Evolutionary conservation across 2,888 invertebrate species (phyloP).

Genomic region (Osedax frankpressi): DNA sequence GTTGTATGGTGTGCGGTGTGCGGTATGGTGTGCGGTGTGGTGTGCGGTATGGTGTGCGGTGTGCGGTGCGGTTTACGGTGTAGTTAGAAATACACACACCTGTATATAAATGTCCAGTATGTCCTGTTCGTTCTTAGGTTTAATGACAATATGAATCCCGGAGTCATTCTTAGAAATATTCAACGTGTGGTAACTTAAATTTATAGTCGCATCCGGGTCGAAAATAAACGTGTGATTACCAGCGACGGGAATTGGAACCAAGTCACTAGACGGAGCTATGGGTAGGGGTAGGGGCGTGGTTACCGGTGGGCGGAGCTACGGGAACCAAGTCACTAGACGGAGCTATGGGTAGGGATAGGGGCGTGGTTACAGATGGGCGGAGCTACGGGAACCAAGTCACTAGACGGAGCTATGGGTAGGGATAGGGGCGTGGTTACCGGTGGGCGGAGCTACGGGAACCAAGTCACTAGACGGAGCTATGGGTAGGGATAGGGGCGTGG

Average conservation of each 20-base stretch:
- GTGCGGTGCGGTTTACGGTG: not conserved
- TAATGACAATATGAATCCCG: slow-evolving; percentile 14
- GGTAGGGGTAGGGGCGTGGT: not conserved
- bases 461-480: not conserved
- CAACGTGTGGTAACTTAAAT: slow-evolving; percentile 26
- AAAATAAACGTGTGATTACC: slow-evolving; percentile 14
- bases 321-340: not conserved
- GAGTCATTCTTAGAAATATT: slow-evolving; percentile 34
- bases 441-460: not conserved
- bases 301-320: not conserved
- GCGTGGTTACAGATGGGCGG: not conserved
- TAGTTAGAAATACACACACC: not conserved
- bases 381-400: not conserved
- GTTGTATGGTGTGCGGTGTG: not conserved
- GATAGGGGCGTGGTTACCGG: not conserved
- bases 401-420: not conserved
- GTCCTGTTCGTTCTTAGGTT: slow-evolving; percentile 22
- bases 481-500: not conserved
- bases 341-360: not conserved
- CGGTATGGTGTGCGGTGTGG: not conserved
- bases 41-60: not conserved
- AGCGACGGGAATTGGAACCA: slow-evolving; percentile 2
- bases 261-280: not conserved
- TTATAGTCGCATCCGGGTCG: slow-evolving; percentile 11
- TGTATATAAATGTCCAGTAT: slow-evolving; percentile 16